Base-by-base conservation (phyloP, 2,888 invertebrate species). In the Coremacera marginata region DNA sequence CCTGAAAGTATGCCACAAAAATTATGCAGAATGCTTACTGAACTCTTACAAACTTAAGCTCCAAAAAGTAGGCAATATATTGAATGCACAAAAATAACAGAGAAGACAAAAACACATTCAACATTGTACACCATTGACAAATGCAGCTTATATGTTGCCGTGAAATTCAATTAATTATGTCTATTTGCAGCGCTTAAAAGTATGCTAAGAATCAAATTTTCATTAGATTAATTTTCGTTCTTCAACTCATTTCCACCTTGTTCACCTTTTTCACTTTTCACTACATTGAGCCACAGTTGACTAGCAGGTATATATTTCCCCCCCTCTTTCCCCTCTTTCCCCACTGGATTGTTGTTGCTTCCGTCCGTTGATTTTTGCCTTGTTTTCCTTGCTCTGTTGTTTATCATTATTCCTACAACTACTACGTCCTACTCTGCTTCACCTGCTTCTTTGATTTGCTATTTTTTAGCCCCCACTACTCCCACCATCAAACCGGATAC, bases 121-220 rank as follows among this genome's bases (percentile, higher is more conserved):
- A 78, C 76, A 78, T 74, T 27, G 55, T 44, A 25, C 31, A 77
- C 65, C 63, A 52, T 76, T 25, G 70, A n/a, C 75, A 80, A 78
- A 77, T 80, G 78, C 76, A 77, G 78, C 67, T 22, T 44, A 44
- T 44, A 44, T 44, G 44, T 44, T 11, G 44, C 44, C 44, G 14
- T 44, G 44, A 44, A 44, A 44, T 44, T 44, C 44, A 11, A 44
- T 44, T 44, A 44, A 14, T 44, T 44, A 11, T 14, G 44, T 44
- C 44, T 44, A 44, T 44, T 44, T 44, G 11, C 44, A 44, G 14
- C 55, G 55, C 55, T 55, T 8, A 55, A 55, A 55, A 55, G 62
- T 19, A 62, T 34, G 34, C n/a, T 31, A n/a, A n/a, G 31, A 34
- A 11, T 11, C 11, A 44, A 44, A 11, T 44, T 44, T 44, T 44